These are phyloP conservation scores for Mycogona germanica DNA, from an alignment of 2,888 invertebrate species.

Conservation along the genomic window DNA sequence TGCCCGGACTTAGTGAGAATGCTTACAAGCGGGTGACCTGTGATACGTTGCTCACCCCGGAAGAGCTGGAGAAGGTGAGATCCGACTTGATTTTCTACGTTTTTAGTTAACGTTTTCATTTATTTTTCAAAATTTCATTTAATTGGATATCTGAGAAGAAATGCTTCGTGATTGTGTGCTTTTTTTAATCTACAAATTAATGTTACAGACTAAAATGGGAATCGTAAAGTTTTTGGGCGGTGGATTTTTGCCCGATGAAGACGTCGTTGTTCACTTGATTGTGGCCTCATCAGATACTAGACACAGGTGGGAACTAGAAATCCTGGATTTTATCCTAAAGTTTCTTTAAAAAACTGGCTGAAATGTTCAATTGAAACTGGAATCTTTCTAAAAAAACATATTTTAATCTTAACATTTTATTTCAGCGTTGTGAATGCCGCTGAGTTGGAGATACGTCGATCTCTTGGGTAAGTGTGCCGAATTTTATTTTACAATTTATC, in stretches of 20 bases:
- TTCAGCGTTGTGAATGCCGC: slow-evolving; percentile 80
- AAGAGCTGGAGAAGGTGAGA: slow-evolving; percentile 62
- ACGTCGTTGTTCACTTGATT: slow-evolving; percentile 61
- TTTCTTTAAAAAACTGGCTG: neutral
- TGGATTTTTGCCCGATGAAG: slow-evolving; percentile 60
- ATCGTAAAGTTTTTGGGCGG: slow-evolving; percentile 68
- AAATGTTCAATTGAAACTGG: too few relatives aligned
- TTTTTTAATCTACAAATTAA: too few relatives aligned
- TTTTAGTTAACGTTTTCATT: too few relatives aligned
- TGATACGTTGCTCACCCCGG: slow-evolving; percentile 55
- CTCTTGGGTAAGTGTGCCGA: slow-evolving; percentile 28
- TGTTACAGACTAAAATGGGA: slow-evolving; percentile 51
- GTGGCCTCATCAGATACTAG: slow-evolving; percentile 80
- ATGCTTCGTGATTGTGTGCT: neutral
- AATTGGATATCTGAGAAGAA: neutral
- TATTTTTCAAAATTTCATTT: neutral
- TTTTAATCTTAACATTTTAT: slow-evolving; percentile 17
- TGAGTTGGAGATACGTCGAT: slow-evolving; percentile 67
- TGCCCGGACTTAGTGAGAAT: slow-evolving; percentile 61
- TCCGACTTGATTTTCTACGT: neutral
- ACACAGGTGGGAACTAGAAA: too few relatives aligned
- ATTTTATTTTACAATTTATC: neutral
- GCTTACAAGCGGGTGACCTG: slow-evolving; percentile 62
- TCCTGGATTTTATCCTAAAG: too few relatives aligned
- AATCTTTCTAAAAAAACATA: too few relatives aligned